Conservation (phyloP, 2,113 vertebrate species). For the Illadopsis cleaveri region DNA sequence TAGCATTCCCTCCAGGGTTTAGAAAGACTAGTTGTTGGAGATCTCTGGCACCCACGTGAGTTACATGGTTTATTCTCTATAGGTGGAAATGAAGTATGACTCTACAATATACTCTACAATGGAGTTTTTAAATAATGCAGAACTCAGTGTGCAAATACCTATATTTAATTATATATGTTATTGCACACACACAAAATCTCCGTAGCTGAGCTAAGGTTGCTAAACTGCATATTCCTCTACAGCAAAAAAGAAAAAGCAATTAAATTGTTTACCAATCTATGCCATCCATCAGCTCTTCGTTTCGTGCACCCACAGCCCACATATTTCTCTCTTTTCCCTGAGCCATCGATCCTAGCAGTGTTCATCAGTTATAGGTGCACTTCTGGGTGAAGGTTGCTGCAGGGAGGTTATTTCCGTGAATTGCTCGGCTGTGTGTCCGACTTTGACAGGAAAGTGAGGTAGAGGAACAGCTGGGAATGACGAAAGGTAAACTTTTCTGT, state of each 20-base stretch:
- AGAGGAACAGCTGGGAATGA: background rate
- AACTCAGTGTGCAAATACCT: background rate
- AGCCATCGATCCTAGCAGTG: background rate
- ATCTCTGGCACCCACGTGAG: background rate
- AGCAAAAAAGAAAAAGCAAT: conserved; percentile 12
- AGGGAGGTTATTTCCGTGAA: background rate
- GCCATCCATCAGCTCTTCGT: background rate
- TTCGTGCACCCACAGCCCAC: background rate
- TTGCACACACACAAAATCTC: background rate
- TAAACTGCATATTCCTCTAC: background rate
- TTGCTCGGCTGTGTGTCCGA: background rate
- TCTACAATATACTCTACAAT: background rate
- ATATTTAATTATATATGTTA: background rate
- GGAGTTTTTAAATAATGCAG: background rate
- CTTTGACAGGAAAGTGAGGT: background rate
- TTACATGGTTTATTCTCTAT: conserved; percentile 8
- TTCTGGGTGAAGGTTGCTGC: background rate
- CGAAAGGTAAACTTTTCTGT: background rate
- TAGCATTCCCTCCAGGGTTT: conserved; percentile 40
- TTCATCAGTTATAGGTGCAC: background rate
- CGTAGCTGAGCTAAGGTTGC: background rate
- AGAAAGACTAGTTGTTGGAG: background rate
- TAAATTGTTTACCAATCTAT: background rate
- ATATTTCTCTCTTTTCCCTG: background rate
- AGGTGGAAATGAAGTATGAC: conserved; percentile 9